phyloP scores from a whole-genome alignment of 1,140 invertebrate genomes.

The Formica exsecta region DNA sequence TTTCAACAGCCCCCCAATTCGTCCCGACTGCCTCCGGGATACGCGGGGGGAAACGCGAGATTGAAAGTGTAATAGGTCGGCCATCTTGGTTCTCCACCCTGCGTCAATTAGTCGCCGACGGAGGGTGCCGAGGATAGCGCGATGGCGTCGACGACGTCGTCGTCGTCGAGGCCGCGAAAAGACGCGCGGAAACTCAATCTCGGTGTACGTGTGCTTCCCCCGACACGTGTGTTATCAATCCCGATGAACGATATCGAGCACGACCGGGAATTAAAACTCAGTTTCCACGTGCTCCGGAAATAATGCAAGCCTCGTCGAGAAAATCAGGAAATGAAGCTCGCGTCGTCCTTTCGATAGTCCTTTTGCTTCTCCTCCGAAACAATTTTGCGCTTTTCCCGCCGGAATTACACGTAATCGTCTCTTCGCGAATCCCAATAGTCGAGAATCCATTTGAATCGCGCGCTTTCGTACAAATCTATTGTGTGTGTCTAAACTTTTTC shows the following conservation, averaged over 20 bases:
- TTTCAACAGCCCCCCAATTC: slow-evolving; percentile 62
- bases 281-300: slow-evolving; percentile 74
- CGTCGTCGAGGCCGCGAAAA: slow-evolving; percentile 25
- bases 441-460: no score
- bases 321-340: slow-evolving; percentile 75
- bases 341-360: slow-evolving; percentile 65
- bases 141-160: slow-evolving; percentile 79
- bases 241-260: slow-evolving; percentile 44
- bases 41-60: slow-evolving; percentile 73
- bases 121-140: slow-evolving; percentile 82
- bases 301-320: slow-evolving; percentile 68
- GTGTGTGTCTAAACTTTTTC: not conserved
- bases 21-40: slow-evolving; percentile 65
- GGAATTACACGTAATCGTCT: slow-evolving; percentile 17
- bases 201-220: slow-evolving; percentile 47
- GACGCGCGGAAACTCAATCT: slow-evolving; percentile 43
- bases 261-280: slow-evolving; percentile 69
- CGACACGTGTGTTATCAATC: slow-evolving; percentile 40
- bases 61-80: slow-evolving; percentile 85
- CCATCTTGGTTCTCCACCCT: slow-evolving; percentile 84
- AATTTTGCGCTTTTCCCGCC: slow-evolving; percentile 54
- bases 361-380: slow-evolving; percentile 66
- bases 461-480: not conserved
- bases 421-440: not conserved
- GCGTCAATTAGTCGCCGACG: slow-evolving; percentile 83